Base-by-base conservation (phyloP, 2,113 vertebrate genomes). In the Poeciliopsis turrubarensis region DNA sequence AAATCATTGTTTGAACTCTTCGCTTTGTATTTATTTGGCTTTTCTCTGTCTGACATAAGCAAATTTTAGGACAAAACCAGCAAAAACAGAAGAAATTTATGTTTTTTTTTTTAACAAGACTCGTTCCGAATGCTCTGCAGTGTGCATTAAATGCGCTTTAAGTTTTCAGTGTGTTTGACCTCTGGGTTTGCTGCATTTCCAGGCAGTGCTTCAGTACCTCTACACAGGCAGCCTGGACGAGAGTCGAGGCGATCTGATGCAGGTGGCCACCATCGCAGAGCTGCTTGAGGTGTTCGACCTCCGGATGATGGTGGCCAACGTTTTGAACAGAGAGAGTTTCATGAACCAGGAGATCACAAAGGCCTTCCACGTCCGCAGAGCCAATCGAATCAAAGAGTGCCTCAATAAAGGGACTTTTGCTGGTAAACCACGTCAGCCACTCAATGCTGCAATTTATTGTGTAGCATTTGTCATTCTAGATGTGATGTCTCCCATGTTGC, bases 291-390 rank as follows among this genome's bases (percentile, higher is more conserved):
- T 97, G 78, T 97, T 97, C 15, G 96, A 97, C 91, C 85, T 97
- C 85, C 94, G 96, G 71, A 97, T 97, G 96, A 97, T 97, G 96
- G 96, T 97, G 84, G 96, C 96, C 75, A 97, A 97, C 3, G 92
- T 96, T 30, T 95, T 97, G 77, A 97, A 97, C 93, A 93, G 94
- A 81, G 96, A 97, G 89, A 96, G 96, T 89, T 97, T 97, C 93
- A 97, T 97, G 96, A 97, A 97, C 90, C 96, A 95, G 88, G 96
- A 97, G 91, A 97, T 97, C 92, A 97, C 96, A 85, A 97, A 97
- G 91, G 96, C 96, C 74, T 97, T 97, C 92, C 96, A 97, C 0
- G 96, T 97, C 39, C 96, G 96, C 44, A 95, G 96, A 1, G 95
- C 96, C 90, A 97, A 97, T 91, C 96, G 96, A 78, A 95, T 97